These are phyloP conservation scores for Drosophila kanapiae DNA, from an alignment of 1,140 invertebrate species.

Conservation along the genomic window DNA sequence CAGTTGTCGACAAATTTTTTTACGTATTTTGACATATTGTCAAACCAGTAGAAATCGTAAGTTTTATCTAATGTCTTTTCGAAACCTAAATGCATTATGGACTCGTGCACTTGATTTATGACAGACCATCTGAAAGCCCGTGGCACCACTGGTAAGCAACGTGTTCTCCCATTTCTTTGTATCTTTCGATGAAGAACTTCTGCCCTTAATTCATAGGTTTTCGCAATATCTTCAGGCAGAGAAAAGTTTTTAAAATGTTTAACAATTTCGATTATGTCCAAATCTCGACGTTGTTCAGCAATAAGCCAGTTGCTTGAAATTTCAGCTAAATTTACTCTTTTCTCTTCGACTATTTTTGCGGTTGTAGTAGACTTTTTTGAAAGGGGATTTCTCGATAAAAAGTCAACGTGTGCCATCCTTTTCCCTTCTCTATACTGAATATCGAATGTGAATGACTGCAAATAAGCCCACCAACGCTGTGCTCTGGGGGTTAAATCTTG, in stretches of 20 bases:
- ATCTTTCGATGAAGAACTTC: slow-evolving; percentile 49
- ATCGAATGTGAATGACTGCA: slow-evolving; percentile 31
- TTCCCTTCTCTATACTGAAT: slow-evolving; percentile 33
- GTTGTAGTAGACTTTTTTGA: slow-evolving; percentile 1
- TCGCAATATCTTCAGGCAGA: slow-evolving; percentile 27
- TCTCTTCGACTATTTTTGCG: background rate
- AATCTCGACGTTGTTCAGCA: slow-evolving; percentile 25
- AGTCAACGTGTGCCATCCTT: slow-evolving; percentile 22
- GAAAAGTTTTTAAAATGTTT: slow-evolving; percentile 6
- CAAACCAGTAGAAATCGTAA: slow-evolving; percentile 58
- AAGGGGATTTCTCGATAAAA: slow-evolving; percentile 10
- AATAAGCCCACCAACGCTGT: slow-evolving; percentile 13
- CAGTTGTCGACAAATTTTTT: slow-evolving; percentile 74
- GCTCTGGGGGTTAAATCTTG: slow-evolving; percentile 22
- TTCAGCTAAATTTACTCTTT: slow-evolving; percentile 4
- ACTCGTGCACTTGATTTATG: slow-evolving; percentile 71
- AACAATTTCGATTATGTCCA: slow-evolving; percentile 21
- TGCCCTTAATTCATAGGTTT: slow-evolving; percentile 6
- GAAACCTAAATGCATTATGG: slow-evolving; percentile 61
- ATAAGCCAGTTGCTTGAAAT: slow-evolving; percentile 37
- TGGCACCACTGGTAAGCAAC: slow-evolving; percentile 70
- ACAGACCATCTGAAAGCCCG: slow-evolving; percentile 65
- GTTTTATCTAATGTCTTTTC: slow-evolving; percentile 67
- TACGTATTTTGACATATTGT: slow-evolving; percentile 57
- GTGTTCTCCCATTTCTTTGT: slow-evolving; percentile 44